Conservation (phyloP, 2,113 vertebrate genomes). For the Tenrec ecaudatus region DNA sequence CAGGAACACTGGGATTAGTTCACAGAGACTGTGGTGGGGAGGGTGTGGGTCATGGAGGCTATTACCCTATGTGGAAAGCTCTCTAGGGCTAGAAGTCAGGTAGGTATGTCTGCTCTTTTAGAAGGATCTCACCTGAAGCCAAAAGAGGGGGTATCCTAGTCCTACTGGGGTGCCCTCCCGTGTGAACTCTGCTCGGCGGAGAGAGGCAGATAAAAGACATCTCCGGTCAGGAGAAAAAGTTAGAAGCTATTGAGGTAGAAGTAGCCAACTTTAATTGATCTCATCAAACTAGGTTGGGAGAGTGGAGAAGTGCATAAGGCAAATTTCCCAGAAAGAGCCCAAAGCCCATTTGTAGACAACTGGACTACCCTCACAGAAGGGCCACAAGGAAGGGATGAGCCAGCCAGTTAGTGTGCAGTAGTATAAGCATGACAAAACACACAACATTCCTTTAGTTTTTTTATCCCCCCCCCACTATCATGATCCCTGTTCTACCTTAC, state of each 20-base stretch:
- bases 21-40: not conserved
- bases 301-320: not conserved
- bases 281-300: not conserved
- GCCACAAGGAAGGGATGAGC: too few species aligned
- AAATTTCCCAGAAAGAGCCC: conserved; percentile 48
- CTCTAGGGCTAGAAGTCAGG: not conserved
- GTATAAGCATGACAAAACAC: too few species aligned
- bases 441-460: too few species aligned
- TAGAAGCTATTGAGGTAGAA: not conserved
- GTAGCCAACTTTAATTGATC: not conserved
- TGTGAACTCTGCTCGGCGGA: not conserved
- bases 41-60: not conserved
- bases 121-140: not conserved
- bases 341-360: too few species aligned
- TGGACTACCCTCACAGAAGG: too few species aligned
- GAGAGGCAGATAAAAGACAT: not conserved
- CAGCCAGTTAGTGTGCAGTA: too few species aligned
- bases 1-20: conserved; percentile 34
- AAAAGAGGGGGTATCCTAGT: not conserved
- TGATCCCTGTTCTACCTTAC: too few species aligned
- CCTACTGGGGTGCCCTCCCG: not conserved
- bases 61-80: not conserved
- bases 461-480: too few species aligned
- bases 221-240: not conserved
- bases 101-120: not conserved